Conservation (phyloP, 2,113 vertebrate genomes). For the Triplophysa siluroides region DNA sequence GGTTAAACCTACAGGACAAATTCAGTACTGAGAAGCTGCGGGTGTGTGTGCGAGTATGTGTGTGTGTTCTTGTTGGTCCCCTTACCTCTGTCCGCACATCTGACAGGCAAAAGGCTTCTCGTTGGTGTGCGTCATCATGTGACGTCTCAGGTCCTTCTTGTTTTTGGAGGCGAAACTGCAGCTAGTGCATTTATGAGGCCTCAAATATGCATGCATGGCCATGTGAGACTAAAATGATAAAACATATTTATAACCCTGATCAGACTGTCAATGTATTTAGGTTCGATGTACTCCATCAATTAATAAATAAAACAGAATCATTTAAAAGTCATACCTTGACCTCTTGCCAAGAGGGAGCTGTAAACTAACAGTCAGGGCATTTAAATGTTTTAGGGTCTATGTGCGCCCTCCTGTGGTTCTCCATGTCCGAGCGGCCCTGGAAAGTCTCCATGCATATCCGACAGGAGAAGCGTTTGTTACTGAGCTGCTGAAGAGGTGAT, state of each 20-base stretch:
- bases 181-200: constrained; percentile 91
- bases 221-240: constrained; percentile 81
- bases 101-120: constrained; percentile 96
- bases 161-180: constrained; percentile 99
- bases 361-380: constrained; percentile 91
- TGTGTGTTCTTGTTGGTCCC: not conserved
- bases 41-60: not conserved
- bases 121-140: constrained; percentile 95
- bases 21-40: not conserved
- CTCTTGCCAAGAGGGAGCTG: constrained; percentile 85
- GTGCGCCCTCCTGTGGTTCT: constrained; percentile 97
- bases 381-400: constrained; percentile 88
- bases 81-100: constrained; percentile 92
- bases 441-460: constrained; percentile 93
- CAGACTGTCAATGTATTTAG: too few relatives aligned
- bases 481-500: constrained; percentile 66
- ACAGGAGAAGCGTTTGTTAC: constrained; percentile 92
- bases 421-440: constrained; percentile 93
- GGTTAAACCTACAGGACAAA: constrained; percentile 83
- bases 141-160: constrained; percentile 95
- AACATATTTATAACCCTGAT: not conserved
- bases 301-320: not conserved
- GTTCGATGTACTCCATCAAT: too few relatives aligned
- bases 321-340: constrained; percentile 81
- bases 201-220: constrained; percentile 86